Percentiles rank a stretch among this genome's conserved stretches.
phyloP scores from a whole-genome alignment of 2,888 invertebrate species.

The Apodemia mormo region DNA sequence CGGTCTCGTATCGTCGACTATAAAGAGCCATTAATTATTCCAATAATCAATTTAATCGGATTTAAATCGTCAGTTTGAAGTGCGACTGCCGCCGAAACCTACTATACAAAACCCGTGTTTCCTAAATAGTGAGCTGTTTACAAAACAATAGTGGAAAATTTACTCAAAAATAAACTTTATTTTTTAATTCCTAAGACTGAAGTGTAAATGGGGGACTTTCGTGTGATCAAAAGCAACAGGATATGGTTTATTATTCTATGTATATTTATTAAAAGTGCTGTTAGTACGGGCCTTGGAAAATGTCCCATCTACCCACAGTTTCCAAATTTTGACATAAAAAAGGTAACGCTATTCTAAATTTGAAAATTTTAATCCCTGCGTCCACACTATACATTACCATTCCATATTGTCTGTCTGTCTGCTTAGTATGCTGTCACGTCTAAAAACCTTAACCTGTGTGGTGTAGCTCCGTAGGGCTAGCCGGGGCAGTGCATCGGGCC shows the following conservation, averaged over 20 bases:
- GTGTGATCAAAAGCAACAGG: constrained; percentile 47
- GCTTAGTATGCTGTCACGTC: too few relatives aligned
- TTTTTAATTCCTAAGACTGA: constrained; percentile 20
- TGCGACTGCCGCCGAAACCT: constrained; percentile 33
- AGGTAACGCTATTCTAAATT: constrained; percentile 71
- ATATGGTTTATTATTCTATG: constrained; percentile 53
- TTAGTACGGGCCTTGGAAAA: constrained; percentile 82
- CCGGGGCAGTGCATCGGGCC: too few relatives aligned
- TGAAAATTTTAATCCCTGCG: background rate
- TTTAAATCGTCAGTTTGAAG: constrained; percentile 39
- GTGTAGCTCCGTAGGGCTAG: too few relatives aligned
- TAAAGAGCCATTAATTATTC: constrained; percentile 20
- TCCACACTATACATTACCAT: too few relatives aligned
- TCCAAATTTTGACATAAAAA: constrained; percentile 84
- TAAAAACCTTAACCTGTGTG: too few relatives aligned
- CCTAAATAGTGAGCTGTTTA: constrained; percentile 38
- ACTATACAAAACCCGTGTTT: constrained; percentile 32
- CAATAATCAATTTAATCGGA: constrained; percentile 40
- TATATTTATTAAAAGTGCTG: constrained; percentile 48
- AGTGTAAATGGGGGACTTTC: constrained; percentile 62
- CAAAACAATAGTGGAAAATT: constrained; percentile 32
- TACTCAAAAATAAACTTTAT: constrained; percentile 22
- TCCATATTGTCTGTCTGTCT: too few relatives aligned
- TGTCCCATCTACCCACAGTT: constrained; percentile 86
- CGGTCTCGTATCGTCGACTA: constrained; percentile 1